Evolutionary conservation across 1,140 invertebrate species (phyloP), one percentile per base, ranked within the genome.

Genomic region (Drosophila sechellia): DNA sequence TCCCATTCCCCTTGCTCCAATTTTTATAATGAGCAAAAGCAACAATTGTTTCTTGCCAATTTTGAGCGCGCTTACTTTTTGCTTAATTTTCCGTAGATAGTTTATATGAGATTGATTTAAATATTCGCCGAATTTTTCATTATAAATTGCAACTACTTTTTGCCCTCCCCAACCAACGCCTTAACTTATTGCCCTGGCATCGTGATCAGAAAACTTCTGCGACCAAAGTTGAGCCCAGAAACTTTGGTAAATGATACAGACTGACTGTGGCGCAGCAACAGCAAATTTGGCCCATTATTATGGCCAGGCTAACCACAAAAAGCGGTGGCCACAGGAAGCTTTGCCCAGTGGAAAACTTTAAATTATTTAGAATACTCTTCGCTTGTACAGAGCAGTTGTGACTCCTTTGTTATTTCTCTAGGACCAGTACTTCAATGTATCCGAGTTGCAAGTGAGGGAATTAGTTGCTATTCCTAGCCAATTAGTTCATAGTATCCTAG

Each of bases 291-390:
- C 31, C 40, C 34, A 57, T 56, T 69, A 75, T 83, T 85, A 84
- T 68, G 71, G 61, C 50, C 77, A 20, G 61, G 57, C 76, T 79
- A 70, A 56, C 79, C 84, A 58, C 84, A 77, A 81, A 81, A 60
- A 57, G 69, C 49, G 50, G 63, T 57, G 27, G 66, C 50, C 63
- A 69, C 27, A 49, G 52, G 27, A 69, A 39, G 49, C 63, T 31
- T 64, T 69, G 58, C 55, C 75, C 78, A 60, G 46, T 55, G 49
- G 64, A 60, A 70, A 83, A 83, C 76, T 83, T 83, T 83, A 83
- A 84, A 83, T 84, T 84, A 83, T 83, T 83, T 84, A 71, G 69
- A 83, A 64, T 79, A 75, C 72, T 60, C 71, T 65, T 58, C 79
- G 69, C 70, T 65, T 74, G 75, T 65, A 49, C 34, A 5, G 20